Percentiles rank a stretch among this genome's conserved stretches.
phyloP scores from a whole-genome alignment of 2,888 invertebrate genomes.

The Zelleria hepariella region DNA sequence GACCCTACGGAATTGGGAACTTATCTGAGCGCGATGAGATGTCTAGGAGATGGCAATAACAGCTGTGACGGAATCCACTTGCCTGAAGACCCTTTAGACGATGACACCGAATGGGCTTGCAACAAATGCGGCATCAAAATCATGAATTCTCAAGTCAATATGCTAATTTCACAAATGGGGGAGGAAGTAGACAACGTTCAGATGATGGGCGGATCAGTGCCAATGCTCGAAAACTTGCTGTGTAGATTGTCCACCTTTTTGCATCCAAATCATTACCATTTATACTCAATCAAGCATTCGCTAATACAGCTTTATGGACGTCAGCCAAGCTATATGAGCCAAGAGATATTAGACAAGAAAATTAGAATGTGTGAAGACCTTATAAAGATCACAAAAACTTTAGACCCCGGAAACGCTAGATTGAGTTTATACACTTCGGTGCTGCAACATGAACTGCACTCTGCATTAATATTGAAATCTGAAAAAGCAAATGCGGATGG shows the following conservation, averaged over 20 bases:
- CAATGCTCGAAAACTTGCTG: slow-evolving; percentile 75
- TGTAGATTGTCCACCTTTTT: slow-evolving; percentile 80
- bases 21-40: slow-evolving; percentile 79
- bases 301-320: slow-evolving; percentile 85
- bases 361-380: slow-evolving; percentile 77
- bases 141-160: slow-evolving; percentile 75
- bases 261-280: slow-evolving; percentile 88
- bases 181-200: slow-evolving; percentile 81
- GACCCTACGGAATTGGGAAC: slow-evolving; percentile 88
- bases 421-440: slow-evolving; percentile 84
- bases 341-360: slow-evolving; percentile 76
- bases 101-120: slow-evolving; percentile 83
- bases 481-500: slow-evolving; percentile 48
- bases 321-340: slow-evolving; percentile 74
- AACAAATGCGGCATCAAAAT: slow-evolving; percentile 77
- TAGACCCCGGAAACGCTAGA: slow-evolving; percentile 82
- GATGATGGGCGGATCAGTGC: slow-evolving; percentile 72
- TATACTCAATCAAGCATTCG: slow-evolving; percentile 86
- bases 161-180: slow-evolving; percentile 79
- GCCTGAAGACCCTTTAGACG: slow-evolving; percentile 78
- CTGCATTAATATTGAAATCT: slow-evolving; percentile 65
- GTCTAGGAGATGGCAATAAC: slow-evolving; percentile 71
- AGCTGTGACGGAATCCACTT: slow-evolving; percentile 79
- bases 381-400: slow-evolving; percentile 71
- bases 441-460: slow-evolving; percentile 79